phyloP scores from a whole-genome alignment of 1,140 invertebrate genomes.

The Lepidotrigona ventralis region DNA sequence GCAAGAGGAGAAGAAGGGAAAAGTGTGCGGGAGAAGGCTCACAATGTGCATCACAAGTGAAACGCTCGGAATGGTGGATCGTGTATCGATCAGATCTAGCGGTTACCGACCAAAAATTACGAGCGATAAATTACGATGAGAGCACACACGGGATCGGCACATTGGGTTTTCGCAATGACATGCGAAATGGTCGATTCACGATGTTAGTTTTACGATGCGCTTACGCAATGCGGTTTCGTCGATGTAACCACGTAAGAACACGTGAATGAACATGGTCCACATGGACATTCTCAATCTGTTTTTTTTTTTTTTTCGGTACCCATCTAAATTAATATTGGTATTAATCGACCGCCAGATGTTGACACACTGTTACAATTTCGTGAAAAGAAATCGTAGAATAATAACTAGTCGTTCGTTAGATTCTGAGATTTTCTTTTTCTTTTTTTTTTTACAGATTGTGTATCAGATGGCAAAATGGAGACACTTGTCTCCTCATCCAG shows the following conservation, averaged over 20 bases:
- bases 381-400: too few species aligned
- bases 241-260: not conserved
- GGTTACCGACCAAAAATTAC: constrained; percentile 37
- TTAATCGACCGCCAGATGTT: too few species aligned
- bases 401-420: too few species aligned
- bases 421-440: too few species aligned
- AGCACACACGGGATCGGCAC: constrained; percentile 28
- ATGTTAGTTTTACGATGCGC: constrained; percentile 45
- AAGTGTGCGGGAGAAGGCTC: constrained; percentile 33
- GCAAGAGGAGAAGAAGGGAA: not conserved
- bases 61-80: not conserved
- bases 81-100: constrained; percentile 26
- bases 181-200: constrained; percentile 31
- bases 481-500: too few species aligned
- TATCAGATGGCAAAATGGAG: too few species aligned
- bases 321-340: too few species aligned
- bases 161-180: constrained; percentile 34
- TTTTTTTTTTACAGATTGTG: too few species aligned
- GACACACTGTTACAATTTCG: too few species aligned
- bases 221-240: constrained; percentile 45
- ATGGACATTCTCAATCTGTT: not conserved
- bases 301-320: not conserved
- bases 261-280: not conserved
- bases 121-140: constrained; percentile 56
- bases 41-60: constrained; percentile 16